Base-by-base conservation (phyloP, 1,140 invertebrate genomes). In the Drosophila persimilis region DNA sequence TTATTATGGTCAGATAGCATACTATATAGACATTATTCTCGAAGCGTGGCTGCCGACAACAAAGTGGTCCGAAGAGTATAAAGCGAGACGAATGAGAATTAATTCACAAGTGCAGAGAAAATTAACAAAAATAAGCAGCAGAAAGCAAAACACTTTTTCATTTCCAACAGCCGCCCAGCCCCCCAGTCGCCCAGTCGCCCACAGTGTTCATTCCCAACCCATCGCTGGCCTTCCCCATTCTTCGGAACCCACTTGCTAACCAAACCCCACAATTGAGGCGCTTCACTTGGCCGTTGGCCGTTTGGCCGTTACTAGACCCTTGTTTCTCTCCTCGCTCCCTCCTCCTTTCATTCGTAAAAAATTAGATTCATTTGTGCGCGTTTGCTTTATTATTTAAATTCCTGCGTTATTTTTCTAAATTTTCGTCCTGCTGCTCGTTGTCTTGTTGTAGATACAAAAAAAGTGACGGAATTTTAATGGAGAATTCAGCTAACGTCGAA, bases 381-480 rank as follows among this genome's bases (percentile, higher is more conserved):
- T 81, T 88, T 84, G 76, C 84, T 89, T 80, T 89, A 89, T 89
- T 89, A 84, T 89, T 89, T 89, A 88, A 88, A 88, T 88, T 88
- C 79, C 76, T 65, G 63, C 73, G 76, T 89, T 89, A 77, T 89
- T 89, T 85, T 85, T 89, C 84, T 89, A 89, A 80, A 89, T 89
- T 85, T 88, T 74, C 64, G 62, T 70, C 59, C 63, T 53, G 73
- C 64, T 58, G 48, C 41, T 51, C 43, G 35, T 63, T 66, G 65
- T 47, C 31, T 46, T 31, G 56, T 44, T 45, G 11, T 24, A 46
- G 43, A 45, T 53, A 56, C 59, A 77, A 48, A 67, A 77, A 77
- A 80, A 71, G 66, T 78, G 69, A 58, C 58, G 89, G 89, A 90
- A 90, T 90, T 90, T 90, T 90, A 90, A 90, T 90, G 81, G 84